Conservation (phyloP, 2,797 vertebrate genomes). For the Silurus lanzhouensis region DNA sequence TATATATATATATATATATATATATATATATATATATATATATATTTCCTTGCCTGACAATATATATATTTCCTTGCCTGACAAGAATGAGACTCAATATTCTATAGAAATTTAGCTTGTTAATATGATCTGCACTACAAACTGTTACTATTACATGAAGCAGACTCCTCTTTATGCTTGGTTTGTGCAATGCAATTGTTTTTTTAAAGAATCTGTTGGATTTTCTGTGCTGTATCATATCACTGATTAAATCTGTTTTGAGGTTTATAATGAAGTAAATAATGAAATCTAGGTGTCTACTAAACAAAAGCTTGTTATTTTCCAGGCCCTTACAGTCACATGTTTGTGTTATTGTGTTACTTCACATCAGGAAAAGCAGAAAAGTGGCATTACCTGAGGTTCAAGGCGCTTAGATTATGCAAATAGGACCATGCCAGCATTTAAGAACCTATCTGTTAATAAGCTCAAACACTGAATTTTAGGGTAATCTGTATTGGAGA, state of each 20-base stretch:
- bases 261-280: constrained; percentile 4
- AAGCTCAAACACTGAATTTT: neutral
- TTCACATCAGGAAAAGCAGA: constrained; percentile 1
- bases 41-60: too few species aligned
- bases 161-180: neutral
- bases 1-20: too few species aligned
- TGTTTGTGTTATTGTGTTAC: neutral
- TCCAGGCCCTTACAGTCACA: neutral
- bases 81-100: too few species aligned
- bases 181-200: neutral
- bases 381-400: neutral
- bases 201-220: neutral
- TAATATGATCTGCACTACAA: neutral
- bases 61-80: too few species aligned
- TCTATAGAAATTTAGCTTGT: too few species aligned
- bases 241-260: neutral
- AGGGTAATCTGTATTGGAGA: neutral
- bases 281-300: neutral
- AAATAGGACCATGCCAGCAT: neutral
- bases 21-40: too few species aligned
- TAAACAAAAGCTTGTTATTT: constrained; percentile 4
- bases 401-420: neutral
- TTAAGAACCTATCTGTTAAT: constrained; percentile 1
- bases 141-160: neutral
- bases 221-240: neutral